Base-by-base conservation (phyloP, 2,888 invertebrate genomes). In the Ichneumoninae sp. region DNA sequence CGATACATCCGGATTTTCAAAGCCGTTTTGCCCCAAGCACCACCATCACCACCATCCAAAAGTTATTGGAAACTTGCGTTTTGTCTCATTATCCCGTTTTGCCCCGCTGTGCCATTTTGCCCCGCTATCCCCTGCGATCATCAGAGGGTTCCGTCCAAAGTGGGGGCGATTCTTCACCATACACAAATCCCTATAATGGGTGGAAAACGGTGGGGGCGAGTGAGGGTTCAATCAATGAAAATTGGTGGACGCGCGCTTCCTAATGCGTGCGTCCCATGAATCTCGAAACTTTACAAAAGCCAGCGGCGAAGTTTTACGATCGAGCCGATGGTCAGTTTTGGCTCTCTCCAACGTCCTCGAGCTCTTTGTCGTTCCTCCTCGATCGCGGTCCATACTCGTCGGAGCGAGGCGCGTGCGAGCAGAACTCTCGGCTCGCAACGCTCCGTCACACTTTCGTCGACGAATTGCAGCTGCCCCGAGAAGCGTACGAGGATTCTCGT, bases 211-310 rank as follows among this genome's bases (percentile, higher is more conserved):
- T 5, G 16, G 44, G 74, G n/a, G 44, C 70, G 63, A 65, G 60
- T 63, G 91, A 90, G 89, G 87, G 88, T 88, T 89, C 89, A 90
- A 90, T 91, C 91, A 91, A 92, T 91, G 89, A 88, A 90, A 91
- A 91, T 90, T 88, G 91, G 88, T 83, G 88, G 81, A 78, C 79
- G 78, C 80, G 78, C 81, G 88, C 87, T 85, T 87, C 87, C 90
- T 92, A 92, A 92, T 92, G 57, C 19, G 89, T 91, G 89, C 91
- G 81, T 88, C 86, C 86, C 85, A 87, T 87, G 87, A 87, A 74
- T 81, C 86, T 86, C 74, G 83, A 85, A 71, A 71, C 33, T 81
- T 77, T 50, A 83, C 83, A 83, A 83, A 69, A 50, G 82, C 60
- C 40, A 57, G 52, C 44, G 26, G 10, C 26, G 19, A 66, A 7